Base-by-base conservation (phyloP, 2,113 vertebrate species). In the Catharus minimus region DNA sequence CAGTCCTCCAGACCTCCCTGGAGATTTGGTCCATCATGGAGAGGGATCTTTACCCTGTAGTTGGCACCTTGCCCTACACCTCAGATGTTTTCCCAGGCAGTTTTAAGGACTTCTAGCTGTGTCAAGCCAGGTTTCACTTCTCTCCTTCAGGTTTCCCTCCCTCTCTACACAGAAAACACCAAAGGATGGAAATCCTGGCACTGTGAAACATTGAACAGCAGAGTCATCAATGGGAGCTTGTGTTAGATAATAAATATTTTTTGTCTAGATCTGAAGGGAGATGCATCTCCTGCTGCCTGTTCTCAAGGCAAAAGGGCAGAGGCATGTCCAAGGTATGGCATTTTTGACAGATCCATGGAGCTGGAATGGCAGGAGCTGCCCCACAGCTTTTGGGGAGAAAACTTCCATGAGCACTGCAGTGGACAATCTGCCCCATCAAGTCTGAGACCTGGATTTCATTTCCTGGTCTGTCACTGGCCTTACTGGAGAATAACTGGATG, bases 181-280 rank as follows among this genome's bases (percentile, higher is more conserved):
- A n/a, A 58, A 79, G 71, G 41, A 39, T 28, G 47, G n/a, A 11
- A 73, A 39, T 7, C 8, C 5, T 0, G 0, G 33, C 1, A 2
- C 68, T 28, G 64, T 60, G 52, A 53, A 58, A 71, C 1, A 6
- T 5, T 56, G 50, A 75, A 57, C n/a, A 44, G 66, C 65, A 65
- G 10, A 75, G 64, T 36, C 47, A 92, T n/a, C 24, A 5, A 3
- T 2, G 13, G 16, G 52, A 71, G 21, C 4, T 0, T 14, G 36
- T 23, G 39, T 19, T 43, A 32, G 26, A 8, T 13, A 44, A 56
- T 52, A 38, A 52, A 68, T 57, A 53, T 41, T 92, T 43, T 43
- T 56, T 41, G 12, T 18, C 28, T 55, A 64, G 46, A 13, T 55
- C 39, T 78, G 84, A 82, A 68, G 61, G 57, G 26, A 84, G 74